A percentile compares a stretch with the other conserved stretches of the same genome.
Conservation (phyloP, 2,888 invertebrate species). For the Amphipoea lucens region DNA sequence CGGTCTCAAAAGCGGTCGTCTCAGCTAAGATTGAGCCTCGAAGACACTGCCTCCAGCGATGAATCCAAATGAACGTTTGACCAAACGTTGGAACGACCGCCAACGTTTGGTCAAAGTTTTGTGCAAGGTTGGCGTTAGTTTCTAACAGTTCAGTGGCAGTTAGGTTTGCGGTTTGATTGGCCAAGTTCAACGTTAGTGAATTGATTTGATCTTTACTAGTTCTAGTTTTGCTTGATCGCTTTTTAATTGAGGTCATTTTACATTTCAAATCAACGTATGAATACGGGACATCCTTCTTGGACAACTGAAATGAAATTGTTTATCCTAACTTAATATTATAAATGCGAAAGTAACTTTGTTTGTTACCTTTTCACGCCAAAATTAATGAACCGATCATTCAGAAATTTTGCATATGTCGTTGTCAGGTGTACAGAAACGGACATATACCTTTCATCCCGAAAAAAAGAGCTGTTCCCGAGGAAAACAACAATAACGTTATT, state of each 20-base stretch:
- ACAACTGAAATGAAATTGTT: background rate
- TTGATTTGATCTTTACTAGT: conserved; percentile 41
- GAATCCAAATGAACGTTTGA: conserved; percentile 72
- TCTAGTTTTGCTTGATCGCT: conserved; percentile 1
- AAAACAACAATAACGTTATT: no score
- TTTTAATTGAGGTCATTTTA: conserved; percentile 3
- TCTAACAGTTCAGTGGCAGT: conserved; percentile 28
- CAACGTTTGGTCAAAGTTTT: conserved; percentile 48
- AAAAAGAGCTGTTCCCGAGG: no score
- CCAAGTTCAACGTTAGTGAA: conserved; percentile 29
- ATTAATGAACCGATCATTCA: no score
- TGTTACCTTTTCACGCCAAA: no score
- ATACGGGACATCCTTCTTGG: background rate
- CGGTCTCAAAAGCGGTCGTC: conserved; percentile 70
- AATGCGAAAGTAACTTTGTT: no score
- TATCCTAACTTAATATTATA: background rate
- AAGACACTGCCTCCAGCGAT: conserved; percentile 71
- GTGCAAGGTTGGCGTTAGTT: conserved; percentile 41
- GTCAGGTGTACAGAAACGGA: no score
- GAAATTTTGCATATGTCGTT: no score
- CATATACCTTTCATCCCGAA: no score
- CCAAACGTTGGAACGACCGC: conserved; percentile 45
- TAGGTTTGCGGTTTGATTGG: conserved; percentile 21
- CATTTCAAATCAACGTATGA: background rate
- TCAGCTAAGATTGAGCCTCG: conserved; percentile 70